Conservation (phyloP, 1,140 invertebrate genomes). For the Drosophila parvula region DNA sequence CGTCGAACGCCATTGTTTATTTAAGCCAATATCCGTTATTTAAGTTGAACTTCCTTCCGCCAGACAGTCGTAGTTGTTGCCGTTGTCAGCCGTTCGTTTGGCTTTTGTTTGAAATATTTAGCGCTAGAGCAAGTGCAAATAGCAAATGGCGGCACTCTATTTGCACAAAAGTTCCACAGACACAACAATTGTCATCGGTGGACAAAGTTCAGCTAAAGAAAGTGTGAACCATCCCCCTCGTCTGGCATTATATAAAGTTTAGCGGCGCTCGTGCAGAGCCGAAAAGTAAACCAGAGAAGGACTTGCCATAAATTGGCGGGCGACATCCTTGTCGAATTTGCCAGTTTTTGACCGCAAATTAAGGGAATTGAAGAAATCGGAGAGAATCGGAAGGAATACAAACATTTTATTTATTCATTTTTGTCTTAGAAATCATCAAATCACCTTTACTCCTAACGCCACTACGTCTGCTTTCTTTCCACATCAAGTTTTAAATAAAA, state of each 20-base stretch:
- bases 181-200: slow-evolving; percentile 56
- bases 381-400: neutral
- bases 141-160: slow-evolving; percentile 65
- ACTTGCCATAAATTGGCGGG: slow-evolving; percentile 61
- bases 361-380: neutral
- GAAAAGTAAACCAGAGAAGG: slow-evolving; percentile 14
- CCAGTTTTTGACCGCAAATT: neutral
- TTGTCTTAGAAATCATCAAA: neutral
- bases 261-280: slow-evolving; percentile 11
- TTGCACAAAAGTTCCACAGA: slow-evolving; percentile 71
- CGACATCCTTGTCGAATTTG: slow-evolving; percentile 65
- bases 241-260: slow-evolving; percentile 63
- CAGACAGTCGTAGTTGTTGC: slow-evolving; percentile 56
- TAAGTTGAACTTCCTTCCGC: slow-evolving; percentile 80
- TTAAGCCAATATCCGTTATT: slow-evolving; percentile 82
- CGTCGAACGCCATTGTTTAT: slow-evolving; percentile 73
- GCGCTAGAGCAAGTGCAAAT: slow-evolving; percentile 59
- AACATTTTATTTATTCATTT: neutral
- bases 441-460: neutral
- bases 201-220: slow-evolving; percentile 68
- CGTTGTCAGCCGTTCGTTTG: slow-evolving; percentile 75
- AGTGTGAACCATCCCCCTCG: slow-evolving; percentile 65
- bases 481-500: neutral
- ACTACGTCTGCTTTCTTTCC: neutral
- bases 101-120: slow-evolving; percentile 80